These are phyloP conservation scores for Lepilemur septentrionalis DNA, from an alignment of 2,797 vertebrate species.

Conservation along the genomic window DNA sequence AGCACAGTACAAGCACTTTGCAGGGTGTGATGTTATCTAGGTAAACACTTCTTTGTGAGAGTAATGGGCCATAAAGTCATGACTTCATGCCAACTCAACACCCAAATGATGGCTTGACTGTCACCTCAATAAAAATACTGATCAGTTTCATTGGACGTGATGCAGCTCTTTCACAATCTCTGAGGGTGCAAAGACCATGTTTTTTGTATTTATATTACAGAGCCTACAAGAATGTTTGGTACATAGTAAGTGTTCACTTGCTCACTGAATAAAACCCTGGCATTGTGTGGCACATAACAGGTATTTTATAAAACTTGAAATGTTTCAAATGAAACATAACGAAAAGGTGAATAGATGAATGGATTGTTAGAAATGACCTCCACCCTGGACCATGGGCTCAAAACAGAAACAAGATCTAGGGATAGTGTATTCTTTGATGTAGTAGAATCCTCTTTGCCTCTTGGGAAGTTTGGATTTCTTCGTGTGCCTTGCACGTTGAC, in stretches of 20 bases:
- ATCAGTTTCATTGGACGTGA: neutral
- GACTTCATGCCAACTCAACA: neutral
- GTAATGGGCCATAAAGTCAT: neutral
- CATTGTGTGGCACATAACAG: neutral
- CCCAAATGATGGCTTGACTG: neutral
- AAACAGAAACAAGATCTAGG: neutral
- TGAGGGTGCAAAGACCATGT: neutral
- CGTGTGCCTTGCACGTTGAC: neutral
- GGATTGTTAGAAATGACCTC: neutral
- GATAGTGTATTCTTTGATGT: too few relatives aligned
- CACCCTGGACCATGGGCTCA: neutral
- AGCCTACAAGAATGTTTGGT: neutral
- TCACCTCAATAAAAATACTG: neutral
- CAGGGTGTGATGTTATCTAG: neutral
- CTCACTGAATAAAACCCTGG: neutral
- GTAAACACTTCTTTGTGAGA: neutral
- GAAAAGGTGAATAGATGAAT: neutral
- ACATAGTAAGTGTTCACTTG: neutral
- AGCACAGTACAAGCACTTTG: neutral
- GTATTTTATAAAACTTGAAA: neutral
- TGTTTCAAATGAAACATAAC: neutral
- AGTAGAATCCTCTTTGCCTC: neutral
- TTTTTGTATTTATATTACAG: neutral
- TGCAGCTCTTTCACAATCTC: neutral
- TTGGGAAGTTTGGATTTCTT: neutral